Base-by-base conservation (phyloP, 2,797 vertebrate species). In the Pseudomugil tenellus region DNA sequence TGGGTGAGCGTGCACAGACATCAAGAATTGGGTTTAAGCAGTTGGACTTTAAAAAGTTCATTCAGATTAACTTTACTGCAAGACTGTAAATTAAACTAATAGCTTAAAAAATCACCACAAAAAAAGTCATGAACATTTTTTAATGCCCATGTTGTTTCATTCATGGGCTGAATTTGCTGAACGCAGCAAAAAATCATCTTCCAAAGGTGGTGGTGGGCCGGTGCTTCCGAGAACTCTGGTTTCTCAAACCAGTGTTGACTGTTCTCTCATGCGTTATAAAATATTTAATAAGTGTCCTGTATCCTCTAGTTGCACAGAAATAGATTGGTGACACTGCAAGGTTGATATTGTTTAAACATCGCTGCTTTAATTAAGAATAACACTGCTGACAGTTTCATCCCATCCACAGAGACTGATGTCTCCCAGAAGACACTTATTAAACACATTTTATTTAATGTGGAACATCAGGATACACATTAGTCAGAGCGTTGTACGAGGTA, bases 251-350 rank as follows among this genome's bases (percentile, higher is more conserved):
- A 29, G 39, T 77, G 76, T 63, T 72, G 70, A 67, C 77, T 77
- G 78, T 83, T 81, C 62, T 80, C 80, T 87, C 76, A 79, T 77
- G 70, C 67, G 74, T 83, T 80, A 57, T 90, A 61, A 84, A 89
- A 85, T 9, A 79, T 90, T 89, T 72, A 87, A 86, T 25, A 66
- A 14, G 32, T 89, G 88, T 77, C 83, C 88, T 75, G 89, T 81
- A 87, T 88, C 90, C 54, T 61, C 26, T n/a, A 59, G 41, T 64
- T 82, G 70, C 63, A 70, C 6, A 61, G 67, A 58, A 74, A 78
- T 58, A 51, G 68, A 69, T 71, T 37, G 54, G 69, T 80, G 82
- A 87, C 72, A 43, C 60, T 37, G 84, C 85, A 79, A 57, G 78
- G 75, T 41, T 71, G 43, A 67, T 76, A 68, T 51, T 57, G 65